Conservation (phyloP, 64 coral and sea anemone genomes). For the Astreopora myriophthalma region DNA sequence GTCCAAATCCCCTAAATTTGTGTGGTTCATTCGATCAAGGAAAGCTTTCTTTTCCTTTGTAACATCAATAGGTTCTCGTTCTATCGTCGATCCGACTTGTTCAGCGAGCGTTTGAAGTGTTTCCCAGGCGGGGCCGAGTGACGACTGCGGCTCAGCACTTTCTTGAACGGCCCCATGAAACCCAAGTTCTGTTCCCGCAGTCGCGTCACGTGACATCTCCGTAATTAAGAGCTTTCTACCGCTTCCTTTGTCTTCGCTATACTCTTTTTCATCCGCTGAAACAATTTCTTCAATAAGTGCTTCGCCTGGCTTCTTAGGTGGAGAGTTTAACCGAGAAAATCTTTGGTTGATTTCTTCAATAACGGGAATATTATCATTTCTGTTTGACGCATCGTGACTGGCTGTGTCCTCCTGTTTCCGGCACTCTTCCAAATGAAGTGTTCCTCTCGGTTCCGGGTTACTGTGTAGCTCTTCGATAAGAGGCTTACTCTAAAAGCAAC, state of each 20-base stretch:
- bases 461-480: slow-evolving; percentile 44
- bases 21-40: slow-evolving; percentile 13
- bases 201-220: neutral
- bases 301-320: neutral
- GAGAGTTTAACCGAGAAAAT: neutral
- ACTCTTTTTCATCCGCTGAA: neutral
- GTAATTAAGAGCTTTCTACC: neutral
- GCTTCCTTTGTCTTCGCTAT: neutral
- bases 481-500: neutral
- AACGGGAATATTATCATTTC: neutral
- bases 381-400: neutral
- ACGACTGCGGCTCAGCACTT: neutral
- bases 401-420: neutral
- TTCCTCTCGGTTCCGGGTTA: neutral
- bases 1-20: slow-evolving; percentile 21
- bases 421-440: neutral
- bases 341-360: slow-evolving; percentile 33
- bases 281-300: slow-evolving; percentile 62
- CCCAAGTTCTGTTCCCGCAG: neutral
- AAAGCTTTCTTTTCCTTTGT: slow-evolving; percentile 72
- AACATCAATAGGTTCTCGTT: slow-evolving; percentile 80
- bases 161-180: neutral
- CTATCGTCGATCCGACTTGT: slow-evolving; percentile 76
- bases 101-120: slow-evolving; percentile 75
- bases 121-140: slow-evolving; percentile 6